These are phyloP conservation scores for Calliphora vomitoria DNA, from an alignment of 2,888 invertebrate species.

Conservation along the genomic window DNA sequence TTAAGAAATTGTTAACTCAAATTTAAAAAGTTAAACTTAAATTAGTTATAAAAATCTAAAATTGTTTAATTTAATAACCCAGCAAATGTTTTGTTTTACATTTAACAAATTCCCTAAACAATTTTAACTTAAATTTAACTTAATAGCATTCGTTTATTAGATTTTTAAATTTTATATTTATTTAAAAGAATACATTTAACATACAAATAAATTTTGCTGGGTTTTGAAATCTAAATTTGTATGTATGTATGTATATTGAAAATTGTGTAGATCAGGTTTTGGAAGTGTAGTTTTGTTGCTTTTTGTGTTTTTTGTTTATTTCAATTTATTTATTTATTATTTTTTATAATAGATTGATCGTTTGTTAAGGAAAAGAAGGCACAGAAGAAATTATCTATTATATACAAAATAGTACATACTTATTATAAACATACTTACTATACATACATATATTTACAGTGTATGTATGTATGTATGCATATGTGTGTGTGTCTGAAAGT, in stretches of 20 bases:
- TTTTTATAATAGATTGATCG: slow-evolving; percentile 61
- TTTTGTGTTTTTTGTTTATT: slow-evolving; percentile 13
- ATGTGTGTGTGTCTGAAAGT: neutral
- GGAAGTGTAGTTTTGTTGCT: slow-evolving; percentile 27
- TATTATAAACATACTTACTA: neutral
- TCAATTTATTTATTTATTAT: slow-evolving; percentile 15
- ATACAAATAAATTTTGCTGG: neutral
- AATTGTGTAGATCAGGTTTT: slow-evolving; percentile 40
- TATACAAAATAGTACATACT: slow-evolving; percentile 61
- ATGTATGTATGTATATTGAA: slow-evolving; percentile 2
- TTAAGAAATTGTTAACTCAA: neutral
- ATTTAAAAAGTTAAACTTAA: neutral
- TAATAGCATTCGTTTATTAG: neutral
- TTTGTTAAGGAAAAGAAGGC: slow-evolving; percentile 79
- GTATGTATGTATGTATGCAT: neutral
- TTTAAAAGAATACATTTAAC: neutral
- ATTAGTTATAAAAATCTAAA: neutral
- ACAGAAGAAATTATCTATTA: slow-evolving; percentile 82
- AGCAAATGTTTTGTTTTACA: neutral
- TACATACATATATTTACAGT: slow-evolving; percentile 16
- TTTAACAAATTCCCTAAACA: slow-evolving; percentile 5
- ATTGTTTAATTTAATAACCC: neutral
- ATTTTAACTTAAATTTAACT: neutral
- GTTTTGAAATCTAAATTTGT: neutral
- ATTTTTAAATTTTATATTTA: neutral